Percentiles rank a stretch among this genome's conserved stretches.
These are phyloP conservation scores for Drosophila peninsularis DNA, from an alignment of 2,888 invertebrate genomes.

Conservation along the genomic window DNA sequence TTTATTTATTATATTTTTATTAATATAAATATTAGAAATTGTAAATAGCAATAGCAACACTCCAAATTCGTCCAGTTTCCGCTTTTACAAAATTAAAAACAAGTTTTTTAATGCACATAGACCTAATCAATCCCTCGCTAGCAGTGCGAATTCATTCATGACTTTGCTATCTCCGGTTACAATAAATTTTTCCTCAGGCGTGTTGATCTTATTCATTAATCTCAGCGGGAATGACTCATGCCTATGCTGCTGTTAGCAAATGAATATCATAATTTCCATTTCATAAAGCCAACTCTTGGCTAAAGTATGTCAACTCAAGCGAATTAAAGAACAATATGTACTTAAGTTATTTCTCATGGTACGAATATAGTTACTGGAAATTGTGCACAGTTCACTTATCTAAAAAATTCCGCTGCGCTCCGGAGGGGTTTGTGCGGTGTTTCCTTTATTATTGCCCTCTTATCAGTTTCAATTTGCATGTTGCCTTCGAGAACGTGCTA, in stretches of 20 bases:
- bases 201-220: conserved; percentile 8
- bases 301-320: conserved; percentile 34
- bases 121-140: background rate
- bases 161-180: background rate
- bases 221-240: conserved; percentile 19
- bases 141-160: conserved; percentile 7
- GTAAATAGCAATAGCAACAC: too few species aligned
- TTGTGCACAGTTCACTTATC: conserved; percentile 39
- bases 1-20: too few species aligned
- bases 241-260: conserved; percentile 15
- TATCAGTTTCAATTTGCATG: conserved; percentile 56
- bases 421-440: conserved; percentile 5
- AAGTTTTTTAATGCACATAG: background rate
- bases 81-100: too few species aligned
- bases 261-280: conserved; percentile 32
- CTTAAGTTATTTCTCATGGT: conserved; percentile 2
- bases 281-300: conserved; percentile 11
- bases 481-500: conserved; percentile 33
- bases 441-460: conserved; percentile 31
- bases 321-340: conserved; percentile 22
- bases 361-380: conserved; percentile 9
- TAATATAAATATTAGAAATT: too few species aligned
- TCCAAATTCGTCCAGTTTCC: background rate
- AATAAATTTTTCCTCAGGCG: background rate
- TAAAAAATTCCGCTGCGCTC: conserved; percentile 22